Evolutionary conservation across 2,113 vertebrate genomes (phyloP), one percentile per base, ranked within the genome.

Genomic region (Cynoglossus semilaevis): DNA sequence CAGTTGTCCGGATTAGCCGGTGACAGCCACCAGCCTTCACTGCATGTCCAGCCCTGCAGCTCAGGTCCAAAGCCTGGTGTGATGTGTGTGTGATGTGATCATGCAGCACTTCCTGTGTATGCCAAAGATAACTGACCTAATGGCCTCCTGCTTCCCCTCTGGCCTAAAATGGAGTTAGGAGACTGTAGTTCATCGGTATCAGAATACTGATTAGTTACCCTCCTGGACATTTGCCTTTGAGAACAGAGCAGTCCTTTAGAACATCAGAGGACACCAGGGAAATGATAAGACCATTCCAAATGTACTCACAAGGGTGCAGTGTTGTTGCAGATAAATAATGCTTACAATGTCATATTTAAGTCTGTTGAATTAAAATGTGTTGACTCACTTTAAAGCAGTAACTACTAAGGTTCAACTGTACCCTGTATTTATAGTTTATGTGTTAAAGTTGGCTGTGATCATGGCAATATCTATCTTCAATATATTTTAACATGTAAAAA

Each of bases 71-170:
- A 29, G 22, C 22, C 22, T 29, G 22, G 22, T 29, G 22, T 29
- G 22, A 29, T 29, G 22, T 29, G 22, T 2, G 22, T 29, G 22
- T 29, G 22, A 29, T 29, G 22, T 29, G 22, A 29, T 72, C 51
- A 63, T 8, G 58, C 65, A 63, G 74, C 67, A 74, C 77, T 82
- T 87, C 86, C 83, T 84, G 86, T 77, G 74, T 74, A 73, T 56
- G 72, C 79, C 83, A 79, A 81, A 88, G 81, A 87, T 85, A 86
- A 85, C 73, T 85, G 88, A 87, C 85, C 85, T 51, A 66, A 82
- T 80, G 77, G 80, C 77, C 82, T 76, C 59, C 70, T 69, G 57
- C 79, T 83, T 83, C 71, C 80, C 61, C 67, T 72, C 66, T 2
- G 47, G 72, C 78, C 65, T 48, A 57, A 67, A 77, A 60, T 58